Evolutionary conservation across 2,113 vertebrate genomes (phyloP).

Genomic region (Sigmodon hispidus): DNA sequence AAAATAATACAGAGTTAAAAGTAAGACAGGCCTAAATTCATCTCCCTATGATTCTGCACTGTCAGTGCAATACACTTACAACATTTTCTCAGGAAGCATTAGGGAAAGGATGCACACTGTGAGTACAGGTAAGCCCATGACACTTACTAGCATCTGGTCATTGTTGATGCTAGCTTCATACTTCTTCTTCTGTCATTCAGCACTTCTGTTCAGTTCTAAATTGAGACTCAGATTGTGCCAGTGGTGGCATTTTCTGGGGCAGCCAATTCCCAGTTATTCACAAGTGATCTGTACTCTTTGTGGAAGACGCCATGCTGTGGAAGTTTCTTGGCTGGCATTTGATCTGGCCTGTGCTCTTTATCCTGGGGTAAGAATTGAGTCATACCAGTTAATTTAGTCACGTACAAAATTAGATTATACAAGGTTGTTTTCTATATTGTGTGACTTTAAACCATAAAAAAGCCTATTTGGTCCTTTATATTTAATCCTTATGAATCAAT

Average conservation of each 20-base stretch:
- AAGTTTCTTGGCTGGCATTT: conserved; percentile 41
- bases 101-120: neutral
- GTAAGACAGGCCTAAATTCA: neutral
- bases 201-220: conserved; percentile 51
- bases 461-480: neutral
- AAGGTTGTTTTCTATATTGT: conserved; percentile 41
- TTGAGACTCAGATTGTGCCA: neutral
- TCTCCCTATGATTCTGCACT: neutral
- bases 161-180: neutral
- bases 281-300: conserved; percentile 24
- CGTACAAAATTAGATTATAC: conserved; percentile 35
- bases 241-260: conserved; percentile 10
- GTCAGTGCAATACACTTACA: neutral
- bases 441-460: conserved; percentile 32
- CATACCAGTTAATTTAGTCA: conserved; percentile 47
- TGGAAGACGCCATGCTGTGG: neutral
- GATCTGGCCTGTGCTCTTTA: conserved; percentile 31
- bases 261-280: conserved; percentile 53
- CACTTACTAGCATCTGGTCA: neutral
- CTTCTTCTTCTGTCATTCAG: neutral
- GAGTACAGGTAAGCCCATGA: neutral
- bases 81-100: neutral
- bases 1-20: neutral
- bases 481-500: neutral
- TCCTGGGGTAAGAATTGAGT: conserved; percentile 30